These are phyloP conservation scores for Calameuta idolon DNA, from an alignment of 2,888 invertebrate genomes.

Conservation along the genomic window DNA sequence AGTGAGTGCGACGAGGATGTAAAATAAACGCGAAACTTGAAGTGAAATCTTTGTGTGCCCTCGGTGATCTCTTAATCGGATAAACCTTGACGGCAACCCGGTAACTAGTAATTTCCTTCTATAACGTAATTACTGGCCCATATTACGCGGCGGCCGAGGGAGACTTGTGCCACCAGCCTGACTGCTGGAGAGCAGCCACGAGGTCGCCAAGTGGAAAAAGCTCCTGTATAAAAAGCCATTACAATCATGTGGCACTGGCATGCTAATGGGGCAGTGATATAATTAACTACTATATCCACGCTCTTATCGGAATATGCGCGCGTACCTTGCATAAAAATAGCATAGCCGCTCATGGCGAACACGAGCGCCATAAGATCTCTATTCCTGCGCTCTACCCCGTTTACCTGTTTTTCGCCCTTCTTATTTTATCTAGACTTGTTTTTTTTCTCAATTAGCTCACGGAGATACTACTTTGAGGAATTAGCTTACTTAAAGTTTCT, in stretches of 20 bases:
- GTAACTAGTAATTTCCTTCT: conserved; percentile 53
- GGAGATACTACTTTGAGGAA: not conserved
- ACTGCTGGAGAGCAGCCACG: conserved; percentile 16
- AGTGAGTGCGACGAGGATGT: not conserved
- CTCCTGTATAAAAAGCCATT: conserved; percentile 44
- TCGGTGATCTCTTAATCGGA: conserved; percentile 51
- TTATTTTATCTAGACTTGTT: not conserved
- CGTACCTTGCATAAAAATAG: conserved; percentile 47
- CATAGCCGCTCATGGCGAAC: conserved; percentile 9
- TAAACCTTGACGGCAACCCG: conserved; percentile 46
- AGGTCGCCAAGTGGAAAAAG: conserved; percentile 33
- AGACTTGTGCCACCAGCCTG: conserved; percentile 20
- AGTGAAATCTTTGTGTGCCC: conserved; percentile 6
- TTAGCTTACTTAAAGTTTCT: not conserved
- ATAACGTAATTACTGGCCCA: conserved; percentile 54
- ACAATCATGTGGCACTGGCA: conserved; percentile 50
- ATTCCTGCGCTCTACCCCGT: not conserved
- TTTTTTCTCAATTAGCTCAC: not conserved
- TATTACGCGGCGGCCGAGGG: conserved; percentile 39
- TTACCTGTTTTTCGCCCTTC: not conserved
- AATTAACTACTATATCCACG: conserved; percentile 50
- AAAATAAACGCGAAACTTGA: not conserved
- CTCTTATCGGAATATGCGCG: conserved; percentile 45
- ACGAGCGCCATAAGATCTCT: not conserved
- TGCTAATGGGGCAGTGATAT: conserved; percentile 54